Conservation (phyloP, 1,140 invertebrate species). For the Trigoniulus corallinus region DNA sequence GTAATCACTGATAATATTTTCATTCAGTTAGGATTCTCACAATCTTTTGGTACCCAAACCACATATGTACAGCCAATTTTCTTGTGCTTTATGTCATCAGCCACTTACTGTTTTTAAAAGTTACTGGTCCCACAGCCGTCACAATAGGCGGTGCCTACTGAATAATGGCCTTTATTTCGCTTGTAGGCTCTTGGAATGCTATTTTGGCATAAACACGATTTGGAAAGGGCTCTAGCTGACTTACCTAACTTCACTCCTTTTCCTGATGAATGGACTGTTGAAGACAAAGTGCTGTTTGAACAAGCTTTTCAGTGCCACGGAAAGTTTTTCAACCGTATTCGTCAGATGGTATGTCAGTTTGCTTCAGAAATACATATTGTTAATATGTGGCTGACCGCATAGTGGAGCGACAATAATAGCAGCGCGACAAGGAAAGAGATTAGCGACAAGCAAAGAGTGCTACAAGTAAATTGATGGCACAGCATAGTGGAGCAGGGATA, state of each 20-base stretch:
- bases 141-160: conserved; percentile 94
- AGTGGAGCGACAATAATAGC: too few relatives aligned
- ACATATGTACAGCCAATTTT: conserved; percentile 79
- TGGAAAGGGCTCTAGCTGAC: conserved; percentile 78
- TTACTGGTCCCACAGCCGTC: too few relatives aligned
- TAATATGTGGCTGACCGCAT: not conserved
- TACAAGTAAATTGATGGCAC: too few relatives aligned
- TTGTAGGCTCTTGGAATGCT: conserved; percentile 91
- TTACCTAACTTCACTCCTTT: conserved; percentile 93
- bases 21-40: conserved; percentile 81
- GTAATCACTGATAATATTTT: too few relatives aligned
- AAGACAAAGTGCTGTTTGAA: conserved; percentile 95
- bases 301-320: conserved; percentile 97
- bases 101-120: conserved; percentile 96
- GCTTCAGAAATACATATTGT: too few relatives aligned
- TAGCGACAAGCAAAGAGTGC: too few relatives aligned
- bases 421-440: too few relatives aligned
- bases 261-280: conserved; percentile 94
- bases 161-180: conserved; percentile 90
- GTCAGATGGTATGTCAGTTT: conserved; percentile 78
- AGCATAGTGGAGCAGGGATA: too few relatives aligned
- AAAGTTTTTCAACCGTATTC: conserved; percentile 91
- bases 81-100: conserved; percentile 90
- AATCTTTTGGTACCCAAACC: conserved; percentile 96
- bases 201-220: conserved; percentile 95